phyloP scores from a whole-genome alignment of 1,140 invertebrate genomes.

The Araneus ventricosus region DNA sequence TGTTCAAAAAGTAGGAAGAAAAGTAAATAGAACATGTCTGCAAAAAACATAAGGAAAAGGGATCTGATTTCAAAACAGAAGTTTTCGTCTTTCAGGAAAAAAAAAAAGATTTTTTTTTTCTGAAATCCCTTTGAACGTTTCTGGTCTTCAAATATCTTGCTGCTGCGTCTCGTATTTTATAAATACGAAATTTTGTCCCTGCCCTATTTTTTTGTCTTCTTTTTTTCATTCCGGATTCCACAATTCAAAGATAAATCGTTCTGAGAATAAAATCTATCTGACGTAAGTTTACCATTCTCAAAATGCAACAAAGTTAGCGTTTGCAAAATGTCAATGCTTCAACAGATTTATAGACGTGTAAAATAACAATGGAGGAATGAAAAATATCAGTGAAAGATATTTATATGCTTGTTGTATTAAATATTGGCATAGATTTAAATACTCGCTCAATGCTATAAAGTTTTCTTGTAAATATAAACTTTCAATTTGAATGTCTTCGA shows the following conservation, averaged over 20 bases:
- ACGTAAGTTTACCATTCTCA: not conserved
- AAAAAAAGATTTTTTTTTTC: not conserved
- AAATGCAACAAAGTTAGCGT: constrained; percentile 1
- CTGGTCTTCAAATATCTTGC: constrained; percentile 29
- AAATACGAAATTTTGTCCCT: constrained; percentile 32
- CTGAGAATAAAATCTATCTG: constrained; percentile 2
- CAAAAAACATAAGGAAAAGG: constrained; percentile 8
- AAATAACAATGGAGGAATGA: not conserved
- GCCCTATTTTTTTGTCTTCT: not conserved
- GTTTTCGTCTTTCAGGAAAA: not conserved
- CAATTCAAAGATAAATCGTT: constrained; percentile 34
- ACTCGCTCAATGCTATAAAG: too few relatives aligned
- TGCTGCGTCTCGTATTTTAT: constrained; percentile 38
- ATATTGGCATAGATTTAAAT: too few relatives aligned
- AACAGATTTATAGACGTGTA: not conserved
- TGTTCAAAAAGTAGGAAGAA: not conserved
- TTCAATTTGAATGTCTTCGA: too few relatives aligned
- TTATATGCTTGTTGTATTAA: too few relatives aligned
- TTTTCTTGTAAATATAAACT: too few relatives aligned
- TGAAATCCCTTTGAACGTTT: constrained; percentile 54
- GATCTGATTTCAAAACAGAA: constrained; percentile 45
- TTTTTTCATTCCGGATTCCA: not conserved
- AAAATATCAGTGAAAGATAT: not conserved
- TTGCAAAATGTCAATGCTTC: not conserved
- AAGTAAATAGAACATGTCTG: not conserved